Percentiles rank a stretch among this genome's conserved stretches.
Conservation (phyloP, 37 sponge, comb jelly and placozoan species). For the Bolinopsis microptera region DNA sequence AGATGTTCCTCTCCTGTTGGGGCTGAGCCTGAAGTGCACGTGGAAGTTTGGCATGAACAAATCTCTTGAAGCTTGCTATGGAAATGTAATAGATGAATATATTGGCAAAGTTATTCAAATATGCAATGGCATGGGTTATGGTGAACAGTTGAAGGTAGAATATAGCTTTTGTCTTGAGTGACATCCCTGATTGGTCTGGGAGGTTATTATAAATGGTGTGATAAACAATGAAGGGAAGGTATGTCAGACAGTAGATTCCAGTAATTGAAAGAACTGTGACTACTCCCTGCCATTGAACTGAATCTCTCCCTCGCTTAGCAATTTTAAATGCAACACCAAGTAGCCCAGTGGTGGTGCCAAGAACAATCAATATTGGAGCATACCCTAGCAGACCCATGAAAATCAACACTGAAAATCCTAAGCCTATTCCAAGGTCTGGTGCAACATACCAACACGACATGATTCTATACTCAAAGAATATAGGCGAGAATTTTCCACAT, state of each 20-base stretch:
- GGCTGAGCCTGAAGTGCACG: no score
- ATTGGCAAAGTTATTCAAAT: not conserved
- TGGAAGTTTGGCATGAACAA: not conserved
- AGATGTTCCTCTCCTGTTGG: no score
- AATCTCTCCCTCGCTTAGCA: not conserved
- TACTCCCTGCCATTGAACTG: not conserved
- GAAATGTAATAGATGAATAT: not conserved
- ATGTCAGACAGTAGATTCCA: not conserved
- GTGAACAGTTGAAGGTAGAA: not conserved
- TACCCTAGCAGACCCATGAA: not conserved
- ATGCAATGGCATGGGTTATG: not conserved
- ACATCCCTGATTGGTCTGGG: not conserved
- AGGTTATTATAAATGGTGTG: not conserved
- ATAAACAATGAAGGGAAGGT: not conserved
- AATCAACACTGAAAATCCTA: not conserved
- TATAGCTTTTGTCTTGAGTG: not conserved
- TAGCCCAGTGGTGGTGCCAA: not conserved
- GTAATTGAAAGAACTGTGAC: not conserved
- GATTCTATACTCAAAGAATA: not conserved
- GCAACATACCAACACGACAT: not conserved
- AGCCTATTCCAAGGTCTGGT: not conserved
- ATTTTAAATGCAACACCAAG: not conserved
- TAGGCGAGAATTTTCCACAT: not conserved
- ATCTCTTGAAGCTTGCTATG: not conserved
- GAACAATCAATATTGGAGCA: not conserved